Evolutionary conservation across 2,888 invertebrate species (phyloP).

Genomic region (Erebia palarica): DNA sequence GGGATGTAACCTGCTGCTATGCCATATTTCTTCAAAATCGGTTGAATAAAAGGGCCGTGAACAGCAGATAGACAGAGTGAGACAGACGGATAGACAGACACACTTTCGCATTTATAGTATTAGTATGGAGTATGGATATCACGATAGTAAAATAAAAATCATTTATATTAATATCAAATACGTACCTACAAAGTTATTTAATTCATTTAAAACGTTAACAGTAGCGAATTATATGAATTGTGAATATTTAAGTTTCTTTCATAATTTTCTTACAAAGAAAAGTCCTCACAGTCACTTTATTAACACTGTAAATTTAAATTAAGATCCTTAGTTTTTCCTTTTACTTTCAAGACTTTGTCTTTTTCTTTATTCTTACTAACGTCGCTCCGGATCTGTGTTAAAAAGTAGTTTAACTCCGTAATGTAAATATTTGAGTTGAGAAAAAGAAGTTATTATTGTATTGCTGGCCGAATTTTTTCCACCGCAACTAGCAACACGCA

Average conservation of each 20-base stretch:
- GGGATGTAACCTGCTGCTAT: no score
- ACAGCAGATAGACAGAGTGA: no score
- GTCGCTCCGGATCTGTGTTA: constrained; percentile 12
- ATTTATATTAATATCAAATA: neutral
- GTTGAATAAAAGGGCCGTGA: no score
- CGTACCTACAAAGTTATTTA: neutral
- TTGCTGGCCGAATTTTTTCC: no score
- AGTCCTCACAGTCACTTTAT: constrained; percentile 18
- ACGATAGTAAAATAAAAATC: no score
- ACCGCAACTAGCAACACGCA: no score
- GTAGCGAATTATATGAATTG: constrained; percentile 2
- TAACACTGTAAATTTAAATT: constrained; percentile 24
- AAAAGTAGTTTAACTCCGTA: constrained; percentile 8
- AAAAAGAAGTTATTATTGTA: no score
- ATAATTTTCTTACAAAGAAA: constrained; percentile 11
- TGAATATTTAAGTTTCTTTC: constrained; percentile 12
- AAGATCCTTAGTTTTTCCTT: constrained; percentile 19
- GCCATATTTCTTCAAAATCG: no score
- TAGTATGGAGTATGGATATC: no score
- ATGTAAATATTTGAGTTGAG: neutral
- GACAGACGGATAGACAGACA: no score
- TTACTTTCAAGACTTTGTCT: constrained; percentile 5
- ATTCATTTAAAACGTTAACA: neutral
- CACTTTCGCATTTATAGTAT: no score
- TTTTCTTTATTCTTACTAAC: constrained; percentile 9